phyloP scores from a whole-genome alignment of 2,888 invertebrate species.

The Trichopria drosophilae region DNA sequence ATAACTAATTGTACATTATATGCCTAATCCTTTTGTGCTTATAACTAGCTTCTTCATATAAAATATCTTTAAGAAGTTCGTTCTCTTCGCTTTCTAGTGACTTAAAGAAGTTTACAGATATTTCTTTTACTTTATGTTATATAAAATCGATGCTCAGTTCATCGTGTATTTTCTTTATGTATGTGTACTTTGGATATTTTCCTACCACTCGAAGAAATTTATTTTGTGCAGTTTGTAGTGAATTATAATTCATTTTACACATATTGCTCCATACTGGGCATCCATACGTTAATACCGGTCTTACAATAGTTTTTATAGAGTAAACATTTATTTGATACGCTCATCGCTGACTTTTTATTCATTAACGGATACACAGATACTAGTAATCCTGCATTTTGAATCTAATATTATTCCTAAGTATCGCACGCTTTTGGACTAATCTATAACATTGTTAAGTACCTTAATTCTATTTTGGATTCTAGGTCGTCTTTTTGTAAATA shows the following conservation, averaged over 20 bases:
- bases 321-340: conserved; percentile 25
- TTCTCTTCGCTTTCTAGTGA: no score
- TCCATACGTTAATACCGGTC: conserved; percentile 32
- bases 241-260: conserved; percentile 10
- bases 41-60: no score
- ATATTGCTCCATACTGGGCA: conserved; percentile 19
- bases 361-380: conserved; percentile 22
- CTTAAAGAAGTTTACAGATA: no score
- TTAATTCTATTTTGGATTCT: not conserved
- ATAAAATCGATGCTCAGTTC: no score
- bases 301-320: conserved; percentile 33
- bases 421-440: conserved; percentile 12
- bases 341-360: conserved; percentile 8
- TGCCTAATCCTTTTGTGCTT: no score
- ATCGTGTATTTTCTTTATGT: no score
- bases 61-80: no score
- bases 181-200: no score
- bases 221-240: conserved; percentile 23
- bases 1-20: no score
- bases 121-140: no score
- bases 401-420: conserved; percentile 34
- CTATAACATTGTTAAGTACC: conserved; percentile 18
- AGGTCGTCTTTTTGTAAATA: conserved; percentile 13
- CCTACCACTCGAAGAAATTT: conserved; percentile 3
- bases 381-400: conserved; percentile 10